A percentile compares a stretch with the other conserved stretches of the same genome.
phyloP scores from a whole-genome alignment of 2,113 vertebrate genomes.

The Petrocephalus microphthalmus region DNA sequence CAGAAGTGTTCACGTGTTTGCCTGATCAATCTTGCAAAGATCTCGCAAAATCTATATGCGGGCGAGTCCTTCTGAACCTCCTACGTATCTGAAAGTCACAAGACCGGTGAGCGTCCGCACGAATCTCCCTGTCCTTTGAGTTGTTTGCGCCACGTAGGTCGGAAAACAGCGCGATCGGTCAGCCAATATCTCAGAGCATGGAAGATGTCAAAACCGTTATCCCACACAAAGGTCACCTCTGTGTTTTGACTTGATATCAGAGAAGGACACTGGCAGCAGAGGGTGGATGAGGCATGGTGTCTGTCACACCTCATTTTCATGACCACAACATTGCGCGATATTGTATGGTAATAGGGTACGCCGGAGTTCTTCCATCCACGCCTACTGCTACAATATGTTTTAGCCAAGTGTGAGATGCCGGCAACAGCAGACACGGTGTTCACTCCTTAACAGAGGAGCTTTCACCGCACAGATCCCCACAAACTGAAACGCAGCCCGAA shows the following conservation, averaged over 20 bases:
- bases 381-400: not conserved
- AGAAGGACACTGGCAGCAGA: not conserved
- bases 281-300: not conserved
- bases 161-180: not conserved
- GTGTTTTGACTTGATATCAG: not conserved
- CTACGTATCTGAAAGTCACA: not conserved
- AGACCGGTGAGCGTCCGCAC: not conserved
- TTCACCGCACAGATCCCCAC: not conserved
- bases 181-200: not conserved
- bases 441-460: not conserved
- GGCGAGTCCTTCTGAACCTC: not conserved
- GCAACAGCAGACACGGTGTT: not conserved
- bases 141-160: not conserved
- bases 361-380: not conserved
- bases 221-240: constrained; percentile 4
- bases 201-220: not conserved
- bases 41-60: not conserved
- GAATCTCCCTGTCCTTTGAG: not conserved
- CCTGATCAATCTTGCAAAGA: not conserved
- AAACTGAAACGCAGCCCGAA: not conserved
- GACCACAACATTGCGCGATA: not conserved
- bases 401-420: no score
- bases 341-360: not conserved
- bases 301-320: not conserved
- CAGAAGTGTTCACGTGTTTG: no score